These are phyloP conservation scores for Betta splendens DNA, from an alignment of 2,797 vertebrate genomes.

Conservation along the genomic window DNA sequence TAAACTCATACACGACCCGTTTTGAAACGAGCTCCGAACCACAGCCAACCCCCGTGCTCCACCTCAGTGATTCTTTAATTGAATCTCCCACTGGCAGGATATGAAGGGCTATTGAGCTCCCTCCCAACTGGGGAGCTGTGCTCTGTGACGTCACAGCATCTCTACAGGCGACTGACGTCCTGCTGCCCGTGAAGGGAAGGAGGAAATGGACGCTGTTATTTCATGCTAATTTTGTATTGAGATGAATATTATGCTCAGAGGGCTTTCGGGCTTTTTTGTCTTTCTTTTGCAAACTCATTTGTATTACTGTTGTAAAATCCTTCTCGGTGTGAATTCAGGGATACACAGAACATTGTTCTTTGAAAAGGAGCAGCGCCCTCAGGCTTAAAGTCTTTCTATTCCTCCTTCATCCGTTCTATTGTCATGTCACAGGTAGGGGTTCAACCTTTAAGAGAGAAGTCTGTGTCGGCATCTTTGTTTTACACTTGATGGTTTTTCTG, in stretches of 20 bases:
- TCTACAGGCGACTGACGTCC: conserved; percentile 55
- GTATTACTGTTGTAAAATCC: conserved; percentile 44
- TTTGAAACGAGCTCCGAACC: conserved; percentile 9
- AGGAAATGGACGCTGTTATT: conserved; percentile 69
- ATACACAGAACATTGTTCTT: conserved; percentile 38
- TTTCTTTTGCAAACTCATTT: conserved; percentile 46
- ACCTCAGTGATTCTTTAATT: conserved; percentile 43
- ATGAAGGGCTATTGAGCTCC: conserved; percentile 38
- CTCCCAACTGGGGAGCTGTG: conserved; percentile 26
- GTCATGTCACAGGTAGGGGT: conserved; percentile 44
- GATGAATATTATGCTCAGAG: conserved; percentile 43
- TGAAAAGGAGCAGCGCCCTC: conserved; percentile 40
- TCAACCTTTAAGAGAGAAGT: conserved; percentile 14
- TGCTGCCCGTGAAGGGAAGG: conserved; percentile 45
- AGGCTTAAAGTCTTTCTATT: conserved; percentile 26
- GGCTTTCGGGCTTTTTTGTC: conserved; percentile 6
- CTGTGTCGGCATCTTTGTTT: not conserved
- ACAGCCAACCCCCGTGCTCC: not conserved
- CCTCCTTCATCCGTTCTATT: conserved; percentile 42
- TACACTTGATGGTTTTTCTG: not conserved
- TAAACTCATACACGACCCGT: not conserved
- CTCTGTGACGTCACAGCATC: conserved; percentile 44
- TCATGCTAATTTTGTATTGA: conserved; percentile 64
- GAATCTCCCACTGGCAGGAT: conserved; percentile 52
- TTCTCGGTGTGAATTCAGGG: conserved; percentile 5